Evolutionary conservation across 35 echinoderm and acorn worm genomes (phyloP), one percentile per base, ranked within the genome.

Genomic region (Anneissia japonica): DNA sequence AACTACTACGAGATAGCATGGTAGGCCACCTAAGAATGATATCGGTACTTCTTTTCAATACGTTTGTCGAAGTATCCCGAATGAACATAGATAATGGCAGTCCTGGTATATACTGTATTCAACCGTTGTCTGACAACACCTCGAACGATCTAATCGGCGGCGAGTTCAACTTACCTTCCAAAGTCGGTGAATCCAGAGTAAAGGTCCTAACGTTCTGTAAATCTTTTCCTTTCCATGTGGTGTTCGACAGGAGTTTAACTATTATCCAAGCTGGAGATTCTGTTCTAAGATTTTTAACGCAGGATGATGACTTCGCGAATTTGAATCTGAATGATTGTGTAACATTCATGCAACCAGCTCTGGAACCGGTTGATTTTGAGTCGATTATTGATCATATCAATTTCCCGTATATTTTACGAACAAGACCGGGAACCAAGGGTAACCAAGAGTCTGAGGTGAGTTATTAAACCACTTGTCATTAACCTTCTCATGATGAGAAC

Each of bases 41-140:
- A 33, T 97, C 94, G 30, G 90, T 93, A 79, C 84, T 97, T 31
- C 86, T 97, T 75, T 97, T 97, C 74, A 93, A 97, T 88, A 90
- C 94, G 46, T 97, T 93, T 79, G 94, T 97, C 39, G 91, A 97
- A 38, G 94, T 97, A 11, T 73, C 93, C 84, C 77, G 93, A 30
- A 75, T 77, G 36, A 86, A 85, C 45, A 78, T 76, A 10, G 83
- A 89, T 0, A 88, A 90, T n/a, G 85, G 91, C 38, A 83, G 77
- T 39, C 88, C 89, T 76, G 87, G 86, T 72, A 81, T 93, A 33
- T 97, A 97, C 80, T 76, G 38, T 36, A 89, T 97, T 1, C 87
- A 93, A 79, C 94, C 94, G 2, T 78, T 97, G 51, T 64, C 51
- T 26, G 51, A 64, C 26, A 64, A 64, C 19, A 43, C 40, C 10